These are phyloP conservation scores for Calameuta idolon DNA, from an alignment of 2,888 invertebrate genomes.

Conservation along the genomic window DNA sequence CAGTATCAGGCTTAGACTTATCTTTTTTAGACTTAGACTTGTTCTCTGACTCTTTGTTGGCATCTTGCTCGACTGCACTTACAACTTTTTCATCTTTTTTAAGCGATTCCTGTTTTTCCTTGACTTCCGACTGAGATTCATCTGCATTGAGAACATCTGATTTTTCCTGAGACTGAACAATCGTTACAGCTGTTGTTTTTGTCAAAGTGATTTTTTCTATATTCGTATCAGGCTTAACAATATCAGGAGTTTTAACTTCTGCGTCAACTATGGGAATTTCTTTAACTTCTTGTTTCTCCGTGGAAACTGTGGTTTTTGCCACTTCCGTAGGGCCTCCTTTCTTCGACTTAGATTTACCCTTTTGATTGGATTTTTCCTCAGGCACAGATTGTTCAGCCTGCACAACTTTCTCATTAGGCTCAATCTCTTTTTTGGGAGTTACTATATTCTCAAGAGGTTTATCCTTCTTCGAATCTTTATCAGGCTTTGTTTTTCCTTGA, in stretches of 20 bases:
- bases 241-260: neutral
- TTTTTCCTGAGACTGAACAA: neutral
- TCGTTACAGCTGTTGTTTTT: neutral
- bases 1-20: slow-evolving; percentile 19
- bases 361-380: slow-evolving; percentile 28
- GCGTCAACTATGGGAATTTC: neutral
- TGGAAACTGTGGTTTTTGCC: neutral
- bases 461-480: slow-evolving; percentile 12
- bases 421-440: slow-evolving; percentile 8
- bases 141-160: neutral
- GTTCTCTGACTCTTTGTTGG: slow-evolving; percentile 5
- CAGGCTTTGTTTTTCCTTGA: slow-evolving; percentile 15
- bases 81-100: neutral
- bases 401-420: slow-evolving; percentile 1
- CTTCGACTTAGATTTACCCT: slow-evolving; percentile 33
- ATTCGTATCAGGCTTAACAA: neutral
- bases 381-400: slow-evolving; percentile 7
- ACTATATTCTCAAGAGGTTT: slow-evolving; percentile 1
- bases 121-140: neutral
- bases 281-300: slow-evolving; percentile 11
- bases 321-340: slow-evolving; percentile 7
- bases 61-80: neutral
- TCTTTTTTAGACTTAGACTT: slow-evolving; percentile 14
- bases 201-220: neutral
- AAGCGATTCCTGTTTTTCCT: neutral